A percentile compares a stretch with the other conserved stretches of the same genome.
Evolutionary conservation across 2,888 invertebrate genomes (phyloP).

Genomic region (Tenthredo mesomela): DNA sequence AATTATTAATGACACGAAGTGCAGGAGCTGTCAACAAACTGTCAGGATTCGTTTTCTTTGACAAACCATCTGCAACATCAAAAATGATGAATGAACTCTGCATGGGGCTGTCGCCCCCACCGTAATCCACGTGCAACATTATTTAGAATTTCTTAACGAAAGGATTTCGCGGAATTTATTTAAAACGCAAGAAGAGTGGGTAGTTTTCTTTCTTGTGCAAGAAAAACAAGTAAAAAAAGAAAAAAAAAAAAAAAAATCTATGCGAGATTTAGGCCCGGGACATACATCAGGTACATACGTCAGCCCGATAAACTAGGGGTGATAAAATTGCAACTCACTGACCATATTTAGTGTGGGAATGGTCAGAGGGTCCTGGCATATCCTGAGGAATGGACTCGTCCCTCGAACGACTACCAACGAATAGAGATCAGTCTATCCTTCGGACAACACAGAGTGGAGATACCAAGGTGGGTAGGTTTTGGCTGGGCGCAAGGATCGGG

Average conservation of each 20-base stretch:
- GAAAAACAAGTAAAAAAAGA: too few species aligned
- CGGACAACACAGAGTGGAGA: slow-evolving; percentile 14
- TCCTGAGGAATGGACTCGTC: slow-evolving; percentile 49
- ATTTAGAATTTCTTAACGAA: background rate
- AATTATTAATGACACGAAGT: slow-evolving; percentile 63
- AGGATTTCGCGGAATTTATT: background rate
- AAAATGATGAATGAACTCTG: slow-evolving; percentile 66
- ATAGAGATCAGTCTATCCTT: slow-evolving; percentile 22
- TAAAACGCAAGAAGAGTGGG: background rate
- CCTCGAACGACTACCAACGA: slow-evolving; percentile 15
- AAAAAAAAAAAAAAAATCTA: background rate
- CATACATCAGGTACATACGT: slow-evolving; percentile 7
- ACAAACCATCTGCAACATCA: slow-evolving; percentile 61
- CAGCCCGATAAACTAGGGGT: slow-evolving; percentile 35
- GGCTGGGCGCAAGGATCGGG: background rate
- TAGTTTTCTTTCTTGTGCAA: background rate
- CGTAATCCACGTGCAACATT: slow-evolving; percentile 57
- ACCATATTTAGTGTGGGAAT: slow-evolving; percentile 77
- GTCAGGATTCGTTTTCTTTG: slow-evolving; percentile 8
- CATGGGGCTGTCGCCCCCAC: slow-evolving; percentile 61
- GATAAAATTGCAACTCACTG: slow-evolving; percentile 77
- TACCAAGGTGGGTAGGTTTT: background rate
- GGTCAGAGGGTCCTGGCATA: slow-evolving; percentile 67
- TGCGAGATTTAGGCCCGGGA: background rate
- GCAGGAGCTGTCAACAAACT: slow-evolving; percentile 48